These are phyloP conservation scores for Zapus hudsonius DNA, from an alignment of 2,113 vertebrate genomes.

Conservation along the genomic window DNA sequence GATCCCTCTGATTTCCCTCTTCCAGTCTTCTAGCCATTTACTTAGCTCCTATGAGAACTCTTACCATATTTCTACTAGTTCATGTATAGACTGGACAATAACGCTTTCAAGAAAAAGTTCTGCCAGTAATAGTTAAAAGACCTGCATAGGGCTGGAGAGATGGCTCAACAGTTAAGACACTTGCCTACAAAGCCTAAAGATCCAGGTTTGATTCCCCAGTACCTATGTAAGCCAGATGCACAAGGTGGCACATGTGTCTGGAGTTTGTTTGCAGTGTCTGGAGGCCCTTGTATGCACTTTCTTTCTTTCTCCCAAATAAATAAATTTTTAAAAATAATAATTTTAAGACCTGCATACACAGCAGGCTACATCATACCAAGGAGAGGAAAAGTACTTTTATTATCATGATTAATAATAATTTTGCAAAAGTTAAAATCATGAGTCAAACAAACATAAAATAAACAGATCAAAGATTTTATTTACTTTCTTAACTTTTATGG, in stretches of 20 bases:
- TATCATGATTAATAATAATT: not conserved
- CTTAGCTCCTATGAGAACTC: not conserved
- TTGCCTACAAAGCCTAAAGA: no score
- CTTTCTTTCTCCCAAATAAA: no score
- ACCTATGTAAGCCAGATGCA: no score
- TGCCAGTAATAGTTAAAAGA: not conserved
- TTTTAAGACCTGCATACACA: not conserved
- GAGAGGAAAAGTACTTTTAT: not conserved
- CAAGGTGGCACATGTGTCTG: no score
- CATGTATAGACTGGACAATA: not conserved
- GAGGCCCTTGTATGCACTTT: no score
- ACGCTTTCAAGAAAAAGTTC: not conserved
- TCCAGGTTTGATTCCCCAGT: no score
- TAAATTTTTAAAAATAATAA: no score
- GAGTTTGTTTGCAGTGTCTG: no score
- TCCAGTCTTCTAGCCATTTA: not conserved
- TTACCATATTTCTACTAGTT: not conserved
- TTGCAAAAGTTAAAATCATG: slow-evolving; percentile 20
- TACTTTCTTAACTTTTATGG: slow-evolving; percentile 12
- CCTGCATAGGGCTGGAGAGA: no score
- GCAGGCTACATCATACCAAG: not conserved
- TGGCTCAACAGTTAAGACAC: no score
- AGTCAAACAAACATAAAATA: not conserved
- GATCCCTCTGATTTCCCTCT: not conserved
- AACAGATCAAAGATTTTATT: not conserved